Evolutionary conservation across 2,113 vertebrate species (phyloP), one percentile per base, ranked within the genome.

Genomic region (Psammodynastes pulverulentus): DNA sequence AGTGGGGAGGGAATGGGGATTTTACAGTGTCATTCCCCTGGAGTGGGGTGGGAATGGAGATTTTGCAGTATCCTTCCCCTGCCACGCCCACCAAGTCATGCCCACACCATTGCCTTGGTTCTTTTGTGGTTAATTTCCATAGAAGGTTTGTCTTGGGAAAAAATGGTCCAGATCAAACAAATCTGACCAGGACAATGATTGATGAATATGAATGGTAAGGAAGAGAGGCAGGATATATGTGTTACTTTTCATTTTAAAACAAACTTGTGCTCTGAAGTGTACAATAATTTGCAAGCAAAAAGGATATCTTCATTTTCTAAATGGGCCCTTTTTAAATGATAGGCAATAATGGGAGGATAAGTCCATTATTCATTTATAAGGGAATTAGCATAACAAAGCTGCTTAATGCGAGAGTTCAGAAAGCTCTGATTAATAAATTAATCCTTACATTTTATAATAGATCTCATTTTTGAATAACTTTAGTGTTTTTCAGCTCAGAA

Each of bases 371-470:
- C 97, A 97, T 96, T 97, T 97, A 96, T 95, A 97, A 96, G 93
- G 90, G 91, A 97, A 97, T 98, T 98, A 97, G 95, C 97, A 97
- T 98, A 97, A 98, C 96, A 98, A 98, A 97, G 95, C 95, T 91
- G 29, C 94, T 96, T 97, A 97, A 96, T 95, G 93, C 95, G 95
- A 97, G 95, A 96, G 96, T 96, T 98, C 96, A 96, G 93, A 97
- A 97, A 96, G 94, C 96, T 97, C 96, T 97, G 97, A 98, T 98
- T 98, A 97, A 97, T 96, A 96, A 95, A 97, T 97, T 97, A 98
- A 97, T 98, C 94, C 91, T 95, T 96, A 96, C 94, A 97, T 97
- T 97, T 97, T 96, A 96, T 94, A 97, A 93, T 96, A 95, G 90
- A 49, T 93, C 95, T 96, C 94, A 92, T 84, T 96, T 97, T 95